Base-by-base conservation (phyloP, 2,888 invertebrate species). In the Polyommatus icarus region DNA sequence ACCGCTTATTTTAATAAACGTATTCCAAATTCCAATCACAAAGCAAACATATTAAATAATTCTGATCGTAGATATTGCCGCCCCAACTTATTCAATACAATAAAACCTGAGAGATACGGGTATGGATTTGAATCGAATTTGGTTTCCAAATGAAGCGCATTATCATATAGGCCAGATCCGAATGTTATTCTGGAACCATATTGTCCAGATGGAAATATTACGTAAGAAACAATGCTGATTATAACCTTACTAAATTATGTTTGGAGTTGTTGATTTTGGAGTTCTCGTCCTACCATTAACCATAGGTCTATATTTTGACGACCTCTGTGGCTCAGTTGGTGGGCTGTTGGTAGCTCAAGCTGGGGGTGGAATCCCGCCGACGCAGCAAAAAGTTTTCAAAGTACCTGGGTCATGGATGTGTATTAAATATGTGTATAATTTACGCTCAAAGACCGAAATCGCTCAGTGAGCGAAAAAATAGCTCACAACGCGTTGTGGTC, bases 91-190 rank as follows among this genome's bases (percentile, higher is more conserved):
- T 61, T 67, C 67, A 29, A 32, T 29, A 67, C 29, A 67, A 67
- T 67, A 67, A 67, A 67, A 67, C 67, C 29, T 29, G 67, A 67
- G 29, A 67, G 29, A 67, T 67, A 67, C 67, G 67, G 67, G 67
- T 67, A 32, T 32, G 67, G 67, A 24, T 32, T 67, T 67, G 67
- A 67, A 67, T 67, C 29, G 15, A 29, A 72, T 72, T 72, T 72
- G 72, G 72, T 40, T 72, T 72, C 40, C 72, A 72, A 40, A 72
- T 72, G 72, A 72, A 2, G 12, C 8, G 36, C 40, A 72, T 72
- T 72, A 72, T 72, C 72, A 72, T 72, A 72, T 72, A 67, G 67
- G 67, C 67, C 18, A 15, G 29, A 15, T 32, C 67, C 67, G 12
- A 32, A 67, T 6, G 29, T 67, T 67, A 24, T 10, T 12, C 10